Evolutionary conservation across 2,888 invertebrate genomes (phyloP).

Genomic region (Lithophane leautieri): DNA sequence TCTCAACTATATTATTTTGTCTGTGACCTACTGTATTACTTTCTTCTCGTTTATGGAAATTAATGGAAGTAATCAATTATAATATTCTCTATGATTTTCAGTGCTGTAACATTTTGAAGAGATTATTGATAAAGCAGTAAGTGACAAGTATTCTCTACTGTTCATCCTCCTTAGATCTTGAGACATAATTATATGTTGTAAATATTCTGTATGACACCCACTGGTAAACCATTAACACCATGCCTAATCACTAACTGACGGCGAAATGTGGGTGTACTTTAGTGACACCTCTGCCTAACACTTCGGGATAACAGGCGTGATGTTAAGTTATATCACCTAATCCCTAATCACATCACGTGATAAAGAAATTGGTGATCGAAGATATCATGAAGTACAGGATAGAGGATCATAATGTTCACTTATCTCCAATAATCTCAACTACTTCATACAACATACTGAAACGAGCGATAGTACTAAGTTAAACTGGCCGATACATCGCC

Average conservation of each 20-base stretch:
- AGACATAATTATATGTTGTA: too few relatives aligned
- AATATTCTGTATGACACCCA: too few relatives aligned
- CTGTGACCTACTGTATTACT: not conserved
- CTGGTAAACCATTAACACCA: too few relatives aligned
- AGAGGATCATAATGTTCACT: slow-evolving; percentile 5
- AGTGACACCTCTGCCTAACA: not conserved
- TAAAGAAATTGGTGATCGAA: not conserved
- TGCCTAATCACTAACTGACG: too few relatives aligned
- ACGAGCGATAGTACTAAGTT: slow-evolving; percentile 50
- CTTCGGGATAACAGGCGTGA: not conserved
- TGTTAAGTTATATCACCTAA: not conserved
- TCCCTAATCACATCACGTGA: not conserved
- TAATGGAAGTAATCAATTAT: slow-evolving; percentile 12
- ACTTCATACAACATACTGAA: slow-evolving; percentile 39
- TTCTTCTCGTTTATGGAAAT: slow-evolving; percentile 18
- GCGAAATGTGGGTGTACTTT: too few relatives aligned
- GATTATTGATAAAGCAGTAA: not conserved
- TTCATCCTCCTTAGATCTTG: not conserved
- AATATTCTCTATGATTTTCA: not conserved
- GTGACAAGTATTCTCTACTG: too few relatives aligned
- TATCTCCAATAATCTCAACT: slow-evolving; percentile 9
- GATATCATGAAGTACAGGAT: not conserved
- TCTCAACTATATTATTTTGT: not conserved
- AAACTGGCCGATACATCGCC: slow-evolving; percentile 71
- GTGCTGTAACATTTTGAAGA: not conserved